These are phyloP conservation scores for Drosophila pseudoobscura DNA, from an alignment of 1,140 invertebrate genomes.

Conservation along the genomic window DNA sequence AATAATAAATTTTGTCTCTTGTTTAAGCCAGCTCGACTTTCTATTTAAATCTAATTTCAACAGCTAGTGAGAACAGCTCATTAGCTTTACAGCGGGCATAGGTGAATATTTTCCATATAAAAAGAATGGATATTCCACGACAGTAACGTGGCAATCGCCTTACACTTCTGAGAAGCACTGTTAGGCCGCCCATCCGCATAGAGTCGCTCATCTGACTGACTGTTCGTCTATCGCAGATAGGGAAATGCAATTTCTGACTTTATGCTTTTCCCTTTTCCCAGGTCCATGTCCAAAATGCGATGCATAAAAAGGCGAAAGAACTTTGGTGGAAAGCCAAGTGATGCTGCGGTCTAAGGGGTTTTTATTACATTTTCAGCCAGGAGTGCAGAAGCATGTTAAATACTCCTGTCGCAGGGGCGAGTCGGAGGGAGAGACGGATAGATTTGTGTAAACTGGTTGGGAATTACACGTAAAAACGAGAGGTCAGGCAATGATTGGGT, in stretches of 20 bases:
- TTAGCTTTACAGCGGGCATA: too few species aligned
- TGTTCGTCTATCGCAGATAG: slow-evolving; percentile 48
- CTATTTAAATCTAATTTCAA: too few species aligned
- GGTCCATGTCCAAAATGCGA: slow-evolving; percentile 58
- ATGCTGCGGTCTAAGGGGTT: slow-evolving; percentile 68
- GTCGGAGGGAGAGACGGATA: too few species aligned
- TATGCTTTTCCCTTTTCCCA: slow-evolving; percentile 41
- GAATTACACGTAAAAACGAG: too few species aligned
- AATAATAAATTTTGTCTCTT: too few species aligned
- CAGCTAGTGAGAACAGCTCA: too few species aligned
- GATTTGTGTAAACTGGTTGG: background rate
- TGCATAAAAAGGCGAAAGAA: slow-evolving; percentile 57
- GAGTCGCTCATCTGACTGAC: slow-evolving; percentile 6
- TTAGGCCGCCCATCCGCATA: background rate
- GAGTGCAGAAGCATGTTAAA: slow-evolving; percentile 47
- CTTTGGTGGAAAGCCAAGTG: slow-evolving; percentile 54
- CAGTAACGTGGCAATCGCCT: background rate
- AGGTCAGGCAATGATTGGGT: slow-evolving; percentile 3
- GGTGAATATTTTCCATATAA: too few species aligned
- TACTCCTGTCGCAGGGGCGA: slow-evolving; percentile 19
- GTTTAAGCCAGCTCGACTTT: too few species aligned
- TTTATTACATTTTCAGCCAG: slow-evolving; percentile 25
- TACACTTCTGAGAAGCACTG: slow-evolving; percentile 11
- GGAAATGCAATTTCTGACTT: slow-evolving; percentile 70
- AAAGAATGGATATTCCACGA: background rate